Conservation (phyloP, 2,888 invertebrate genomes). For the Dasysyrphus tricinctus region DNA sequence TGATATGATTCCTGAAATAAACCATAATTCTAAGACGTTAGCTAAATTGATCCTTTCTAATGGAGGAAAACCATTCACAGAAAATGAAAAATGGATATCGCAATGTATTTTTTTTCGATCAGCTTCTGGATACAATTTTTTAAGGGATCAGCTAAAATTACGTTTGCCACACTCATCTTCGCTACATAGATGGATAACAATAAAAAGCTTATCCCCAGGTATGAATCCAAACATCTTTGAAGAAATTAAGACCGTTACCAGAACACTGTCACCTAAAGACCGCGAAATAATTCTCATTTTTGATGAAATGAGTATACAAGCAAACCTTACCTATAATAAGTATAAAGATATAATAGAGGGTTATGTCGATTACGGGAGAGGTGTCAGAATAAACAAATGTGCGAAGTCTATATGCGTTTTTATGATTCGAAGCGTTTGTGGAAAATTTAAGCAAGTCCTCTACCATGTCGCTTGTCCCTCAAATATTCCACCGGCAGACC, state of each 20-base stretch:
- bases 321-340: not conserved
- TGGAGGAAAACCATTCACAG: not conserved
- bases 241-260: not conserved
- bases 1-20: no score
- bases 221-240: not conserved
- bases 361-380: no score
- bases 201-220: not conserved
- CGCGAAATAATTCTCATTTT: slow-evolving; percentile 35
- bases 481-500: no score
- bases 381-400: no score
- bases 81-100: not conserved
- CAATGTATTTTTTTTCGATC: slow-evolving; percentile 1
- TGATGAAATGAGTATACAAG: not conserved
- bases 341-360: slow-evolving; percentile 2
- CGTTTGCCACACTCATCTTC: not conserved
- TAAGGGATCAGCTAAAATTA: not conserved
- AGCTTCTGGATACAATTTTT: not conserved
- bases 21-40: no score
- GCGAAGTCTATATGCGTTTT: no score
- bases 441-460: no score
- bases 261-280: not conserved
- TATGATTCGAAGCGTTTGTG: no score
- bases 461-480: no score
- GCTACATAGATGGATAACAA: not conserved
- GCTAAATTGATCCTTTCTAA: no score